phyloP scores from a whole-genome alignment of 2,797 vertebrate species.

The Mus spretus region DNA sequence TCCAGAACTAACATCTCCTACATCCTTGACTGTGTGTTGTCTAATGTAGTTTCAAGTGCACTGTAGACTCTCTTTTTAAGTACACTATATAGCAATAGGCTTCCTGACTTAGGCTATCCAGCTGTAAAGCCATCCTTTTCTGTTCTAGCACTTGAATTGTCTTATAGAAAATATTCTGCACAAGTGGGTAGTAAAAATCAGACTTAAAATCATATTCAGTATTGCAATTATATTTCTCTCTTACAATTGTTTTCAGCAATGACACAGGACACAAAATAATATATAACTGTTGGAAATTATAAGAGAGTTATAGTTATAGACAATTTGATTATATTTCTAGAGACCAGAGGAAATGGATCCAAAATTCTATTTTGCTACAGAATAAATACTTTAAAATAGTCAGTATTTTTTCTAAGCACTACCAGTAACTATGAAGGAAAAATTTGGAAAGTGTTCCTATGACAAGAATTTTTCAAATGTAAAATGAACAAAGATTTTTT shows the following conservation, averaged over 20 bases:
- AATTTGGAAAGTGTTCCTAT: not conserved
- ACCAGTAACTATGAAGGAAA: not conserved
- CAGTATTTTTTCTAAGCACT: not conserved
- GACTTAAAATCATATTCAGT: slow-evolving; percentile 12
- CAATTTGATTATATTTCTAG: slow-evolving; percentile 1
- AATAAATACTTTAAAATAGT: slow-evolving; percentile 40
- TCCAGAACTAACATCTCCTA: not conserved
- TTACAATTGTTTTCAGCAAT: not conserved
- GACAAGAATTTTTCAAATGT: not conserved
- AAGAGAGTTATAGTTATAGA: not conserved
- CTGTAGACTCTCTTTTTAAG: not conserved
- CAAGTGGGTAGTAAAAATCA: not conserved
- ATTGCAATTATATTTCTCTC: slow-evolving; percentile 1
- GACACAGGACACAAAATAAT: slow-evolving; percentile 16
- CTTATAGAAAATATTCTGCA: not conserved
- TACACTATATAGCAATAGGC: not conserved
- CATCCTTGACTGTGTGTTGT: not conserved
- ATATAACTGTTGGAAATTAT: not conserved
- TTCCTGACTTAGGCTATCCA: not conserved
- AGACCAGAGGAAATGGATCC: not conserved
- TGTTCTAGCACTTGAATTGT: not conserved
- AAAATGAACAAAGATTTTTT: not conserved
- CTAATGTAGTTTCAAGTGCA: not conserved
- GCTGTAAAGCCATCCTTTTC: not conserved
- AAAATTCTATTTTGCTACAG: slow-evolving; percentile 54